A percentile compares a stretch with the other conserved stretches of the same genome.
phyloP scores from a whole-genome alignment of 2,113 vertebrate genomes.

The Actinemys pallida region DNA sequence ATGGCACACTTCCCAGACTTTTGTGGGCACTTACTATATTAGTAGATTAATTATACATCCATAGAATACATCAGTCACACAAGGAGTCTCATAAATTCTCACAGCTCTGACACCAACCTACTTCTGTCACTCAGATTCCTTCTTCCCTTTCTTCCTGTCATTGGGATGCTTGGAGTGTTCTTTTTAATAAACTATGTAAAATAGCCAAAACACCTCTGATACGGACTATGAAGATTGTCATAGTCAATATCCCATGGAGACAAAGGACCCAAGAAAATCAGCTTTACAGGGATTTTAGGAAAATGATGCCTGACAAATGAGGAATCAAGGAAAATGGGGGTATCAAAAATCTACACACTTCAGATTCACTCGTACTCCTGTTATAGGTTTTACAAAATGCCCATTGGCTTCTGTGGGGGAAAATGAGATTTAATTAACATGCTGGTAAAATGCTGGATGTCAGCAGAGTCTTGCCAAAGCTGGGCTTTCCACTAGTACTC shows the following conservation, averaged over 20 bases:
- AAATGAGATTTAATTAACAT: background rate
- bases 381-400: background rate
- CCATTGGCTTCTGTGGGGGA: background rate
- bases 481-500: fast-evolving
- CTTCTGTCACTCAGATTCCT: background rate
- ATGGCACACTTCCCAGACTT: background rate
- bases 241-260: background rate
- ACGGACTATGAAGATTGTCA: background rate
- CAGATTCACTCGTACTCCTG: background rate
- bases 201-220: background rate
- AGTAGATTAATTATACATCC: background rate
- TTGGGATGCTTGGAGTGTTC: background rate
- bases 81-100: background rate
- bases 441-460: background rate
- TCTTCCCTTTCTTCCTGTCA: background rate
- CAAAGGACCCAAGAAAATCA: background rate
- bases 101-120: background rate
- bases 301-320: background rate
- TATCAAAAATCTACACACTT: background rate
- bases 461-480: background rate
- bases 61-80: background rate
- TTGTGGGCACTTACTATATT: background rate
- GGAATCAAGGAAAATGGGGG: background rate
- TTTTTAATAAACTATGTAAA: background rate
- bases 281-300: background rate